phyloP scores from a whole-genome alignment of 2,888 invertebrate genomes.

The Oscheius sp. region DNA sequence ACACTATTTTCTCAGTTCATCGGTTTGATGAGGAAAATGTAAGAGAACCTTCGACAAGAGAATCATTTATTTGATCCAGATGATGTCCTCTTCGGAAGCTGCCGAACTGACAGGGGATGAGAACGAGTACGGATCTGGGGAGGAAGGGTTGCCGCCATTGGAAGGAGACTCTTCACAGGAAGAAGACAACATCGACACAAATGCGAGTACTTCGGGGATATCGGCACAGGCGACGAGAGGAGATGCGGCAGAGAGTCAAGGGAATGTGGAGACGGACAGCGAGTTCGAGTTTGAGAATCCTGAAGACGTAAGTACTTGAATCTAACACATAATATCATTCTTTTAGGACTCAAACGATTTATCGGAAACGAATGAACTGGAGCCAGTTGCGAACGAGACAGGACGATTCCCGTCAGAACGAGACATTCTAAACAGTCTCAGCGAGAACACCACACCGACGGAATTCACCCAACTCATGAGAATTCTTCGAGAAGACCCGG shows the following conservation, averaged over 20 bases:
- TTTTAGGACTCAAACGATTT: conserved; percentile 13
- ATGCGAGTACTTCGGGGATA: neutral
- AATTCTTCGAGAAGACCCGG: conserved; percentile 21
- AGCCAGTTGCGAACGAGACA: conserved; percentile 3
- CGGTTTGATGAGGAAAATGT: conserved; percentile 26
- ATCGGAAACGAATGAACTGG: neutral
- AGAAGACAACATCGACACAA: neutral
- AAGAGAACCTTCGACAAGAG: neutral
- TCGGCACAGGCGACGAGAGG: neutral
- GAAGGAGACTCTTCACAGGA: conserved; percentile 21
- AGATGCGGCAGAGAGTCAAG: too few relatives aligned
- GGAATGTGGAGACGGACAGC: conserved; percentile 14
- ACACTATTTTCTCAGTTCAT: conserved; percentile 13
- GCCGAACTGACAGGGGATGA: conserved; percentile 28
- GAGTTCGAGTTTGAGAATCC: conserved; percentile 30
- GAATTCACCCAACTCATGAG: conserved; percentile 22
- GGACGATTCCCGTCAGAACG: conserved; percentile 6
- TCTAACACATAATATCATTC: neutral
- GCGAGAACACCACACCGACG: conserved; percentile 8
- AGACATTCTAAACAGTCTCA: conserved; percentile 6
- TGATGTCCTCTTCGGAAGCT: conserved; percentile 21
- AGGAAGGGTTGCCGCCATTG: conserved; percentile 18
- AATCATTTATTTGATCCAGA: neutral
- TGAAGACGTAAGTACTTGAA: conserved; percentile 13
- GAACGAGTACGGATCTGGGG: conserved; percentile 21